Percentiles rank a stretch among this genome's conserved stretches.
These are phyloP conservation scores for Micrasema longulum DNA, from an alignment of 1,140 invertebrate species.

Conservation along the genomic window DNA sequence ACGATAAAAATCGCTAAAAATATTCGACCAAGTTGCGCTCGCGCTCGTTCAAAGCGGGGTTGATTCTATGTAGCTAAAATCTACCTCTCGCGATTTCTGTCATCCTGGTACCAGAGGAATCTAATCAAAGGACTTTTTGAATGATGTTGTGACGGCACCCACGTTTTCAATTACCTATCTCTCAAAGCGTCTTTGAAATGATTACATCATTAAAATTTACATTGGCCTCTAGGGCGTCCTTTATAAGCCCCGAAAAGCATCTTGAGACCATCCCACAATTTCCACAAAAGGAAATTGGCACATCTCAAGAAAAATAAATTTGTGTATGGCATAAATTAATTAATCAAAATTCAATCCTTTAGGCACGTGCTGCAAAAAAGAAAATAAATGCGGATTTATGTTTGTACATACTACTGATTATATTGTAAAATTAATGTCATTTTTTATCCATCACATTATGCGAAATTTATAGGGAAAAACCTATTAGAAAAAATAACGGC, in stretches of 20 bases:
- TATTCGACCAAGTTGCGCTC: not conserved
- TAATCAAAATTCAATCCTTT: no score
- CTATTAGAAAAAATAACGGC: no score
- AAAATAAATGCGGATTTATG: no score
- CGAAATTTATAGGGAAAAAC: no score
- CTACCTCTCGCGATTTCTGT: conserved; percentile 13
- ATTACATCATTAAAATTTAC: conserved; percentile 25
- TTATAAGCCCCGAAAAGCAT: not conserved
- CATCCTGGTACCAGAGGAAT: not conserved
- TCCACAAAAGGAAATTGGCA: no score
- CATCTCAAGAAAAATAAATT: no score
- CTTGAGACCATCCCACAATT: not conserved
- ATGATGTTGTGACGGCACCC: conserved; percentile 5
- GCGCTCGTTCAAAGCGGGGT: not conserved
- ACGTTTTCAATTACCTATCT: not conserved
- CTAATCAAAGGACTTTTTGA: conserved; percentile 9
- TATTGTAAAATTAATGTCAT: no score
- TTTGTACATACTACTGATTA: no score
- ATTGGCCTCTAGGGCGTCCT: conserved; percentile 12
- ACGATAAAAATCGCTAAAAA: no score
- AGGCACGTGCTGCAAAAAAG: no score
- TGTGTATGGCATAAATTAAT: no score
- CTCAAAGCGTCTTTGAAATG: conserved; percentile 12
- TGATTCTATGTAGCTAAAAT: not conserved
- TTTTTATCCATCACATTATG: no score